Conservation (phyloP, 2,797 vertebrate genomes). For the Coregonus sp. region DNA sequence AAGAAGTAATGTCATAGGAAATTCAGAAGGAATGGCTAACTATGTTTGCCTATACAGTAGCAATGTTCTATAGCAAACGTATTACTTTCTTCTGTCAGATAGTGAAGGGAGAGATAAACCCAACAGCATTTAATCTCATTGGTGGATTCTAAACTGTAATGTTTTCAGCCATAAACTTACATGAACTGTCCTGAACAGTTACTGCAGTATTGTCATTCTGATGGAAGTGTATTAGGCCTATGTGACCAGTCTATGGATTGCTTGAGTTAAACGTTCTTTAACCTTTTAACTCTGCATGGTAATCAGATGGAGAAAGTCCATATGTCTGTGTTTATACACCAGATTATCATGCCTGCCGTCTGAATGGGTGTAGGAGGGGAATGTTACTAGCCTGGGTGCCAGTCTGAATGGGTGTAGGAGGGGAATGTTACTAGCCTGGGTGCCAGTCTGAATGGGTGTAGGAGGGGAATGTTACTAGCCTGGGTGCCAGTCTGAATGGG, state of each 20-base stretch:
- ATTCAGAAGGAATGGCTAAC: not conserved
- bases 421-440: too few relatives aligned
- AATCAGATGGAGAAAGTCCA: slow-evolving; percentile 26
- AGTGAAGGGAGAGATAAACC: not conserved
- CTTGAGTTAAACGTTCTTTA: slow-evolving; percentile 19
- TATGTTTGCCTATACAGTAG: not conserved
- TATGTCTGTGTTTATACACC: slow-evolving; percentile 14
- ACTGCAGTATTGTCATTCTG: slow-evolving; percentile 11
- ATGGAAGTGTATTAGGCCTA: slow-evolving; percentile 1
- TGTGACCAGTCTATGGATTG: not conserved
- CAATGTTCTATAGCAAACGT: not conserved
- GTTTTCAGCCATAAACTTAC: slow-evolving; percentile 32
- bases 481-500: too few relatives aligned
- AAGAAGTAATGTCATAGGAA: not conserved
- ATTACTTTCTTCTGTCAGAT: not conserved
- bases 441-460: too few relatives aligned
- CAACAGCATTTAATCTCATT: not conserved
- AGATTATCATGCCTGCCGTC: not conserved
- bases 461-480: too few relatives aligned
- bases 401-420: slow-evolving; percentile 4
- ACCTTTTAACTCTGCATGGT: slow-evolving; percentile 11
- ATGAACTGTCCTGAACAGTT: slow-evolving; percentile 26
- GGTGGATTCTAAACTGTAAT: not conserved
- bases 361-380: too few relatives aligned
- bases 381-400: not conserved